Evolutionary conservation across 2,797 vertebrate species (phyloP).

Genomic region (Thunnus albacares): DNA sequence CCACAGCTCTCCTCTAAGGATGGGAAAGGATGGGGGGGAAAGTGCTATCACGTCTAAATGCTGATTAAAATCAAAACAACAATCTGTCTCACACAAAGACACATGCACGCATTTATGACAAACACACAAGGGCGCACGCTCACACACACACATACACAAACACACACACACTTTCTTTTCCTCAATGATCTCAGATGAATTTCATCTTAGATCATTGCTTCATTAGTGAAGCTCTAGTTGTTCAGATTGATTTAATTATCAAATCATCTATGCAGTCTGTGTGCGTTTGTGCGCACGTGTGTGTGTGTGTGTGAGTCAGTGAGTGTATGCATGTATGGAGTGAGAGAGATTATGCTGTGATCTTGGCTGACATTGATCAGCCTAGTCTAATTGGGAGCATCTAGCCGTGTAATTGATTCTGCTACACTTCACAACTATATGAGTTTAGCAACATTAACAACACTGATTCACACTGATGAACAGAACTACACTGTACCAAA

Average conservation of each 20-base stretch:
- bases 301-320: slow-evolving; percentile 33
- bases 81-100: slow-evolving; percentile 36
- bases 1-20: slow-evolving; percentile 28
- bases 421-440: slow-evolving; percentile 84
- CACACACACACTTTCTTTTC: slow-evolving; percentile 48
- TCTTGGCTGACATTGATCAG: slow-evolving; percentile 87
- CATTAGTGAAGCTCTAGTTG: slow-evolving; percentile 85
- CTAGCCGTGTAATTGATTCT: slow-evolving; percentile 86
- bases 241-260: slow-evolving; percentile 86
- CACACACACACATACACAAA: slow-evolving; percentile 18
- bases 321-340: slow-evolving; percentile 33
- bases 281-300: slow-evolving; percentile 15
- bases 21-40: slow-evolving; percentile 42
- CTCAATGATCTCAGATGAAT: slow-evolving; percentile 77
- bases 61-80: slow-evolving; percentile 73
- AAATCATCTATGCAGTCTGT: slow-evolving; percentile 79
- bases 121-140: slow-evolving; percentile 14
- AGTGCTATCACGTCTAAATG: slow-evolving; percentile 59
- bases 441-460: slow-evolving; percentile 83
- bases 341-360: slow-evolving; percentile 82
- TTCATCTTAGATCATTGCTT: slow-evolving; percentile 83
- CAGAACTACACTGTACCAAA: slow-evolving; percentile 54
- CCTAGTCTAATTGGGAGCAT: slow-evolving; percentile 85
- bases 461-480: slow-evolving; percentile 75
- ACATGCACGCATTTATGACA: slow-evolving; percentile 17